Base-by-base conservation (phyloP, 2,113 vertebrate species). In the Labeo rohita region DNA sequence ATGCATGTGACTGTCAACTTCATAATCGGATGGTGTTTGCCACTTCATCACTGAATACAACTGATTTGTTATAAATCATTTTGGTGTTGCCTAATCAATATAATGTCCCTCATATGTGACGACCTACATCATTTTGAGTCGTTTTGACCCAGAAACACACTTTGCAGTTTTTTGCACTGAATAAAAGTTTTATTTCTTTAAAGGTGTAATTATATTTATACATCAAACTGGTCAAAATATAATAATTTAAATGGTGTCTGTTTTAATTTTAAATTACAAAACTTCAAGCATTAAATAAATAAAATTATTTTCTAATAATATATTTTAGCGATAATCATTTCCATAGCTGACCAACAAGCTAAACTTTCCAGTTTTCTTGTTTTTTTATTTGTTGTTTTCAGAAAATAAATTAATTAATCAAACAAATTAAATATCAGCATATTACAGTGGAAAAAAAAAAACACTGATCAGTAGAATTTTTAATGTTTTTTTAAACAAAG, bases 1-100 rank as follows among this genome's bases (percentile, higher is more conserved):
- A 70, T 73, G 68, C 65, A 73, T 84, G 66, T 36, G 45, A 70
- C 78, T 80, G 56, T 82, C 23, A 82, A 70, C 45, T 21, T 82
- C 65, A 52, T 70, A 47, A 81, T 49, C 2, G n/a, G 28, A 34
- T 81, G 61, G 23, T 39, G 21, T 70, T 68, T 52, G 16, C 59
- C 59, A 52, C 18, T 82, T 23, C 80, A 82, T 70, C 65, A n/a
- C 47, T 39, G 4, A 61, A 45, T 45, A 12, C 39, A 23, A n/a
- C 77, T 61, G 34, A 56, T 18, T 56, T 56, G 56, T 59, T 59
- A 59, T 43, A 72, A 72, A 45, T 43, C 68, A 72, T 72, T 36
- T 45, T 72, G 39, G 16, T 72, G 39, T 72, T 2, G 8, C 15
- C 16, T 72, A 21, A 72, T 72, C 16, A 45, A 43, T 39, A 21